phyloP scores from a whole-genome alignment of 2,888 invertebrate genomes.

The Alsophila aescularia region DNA sequence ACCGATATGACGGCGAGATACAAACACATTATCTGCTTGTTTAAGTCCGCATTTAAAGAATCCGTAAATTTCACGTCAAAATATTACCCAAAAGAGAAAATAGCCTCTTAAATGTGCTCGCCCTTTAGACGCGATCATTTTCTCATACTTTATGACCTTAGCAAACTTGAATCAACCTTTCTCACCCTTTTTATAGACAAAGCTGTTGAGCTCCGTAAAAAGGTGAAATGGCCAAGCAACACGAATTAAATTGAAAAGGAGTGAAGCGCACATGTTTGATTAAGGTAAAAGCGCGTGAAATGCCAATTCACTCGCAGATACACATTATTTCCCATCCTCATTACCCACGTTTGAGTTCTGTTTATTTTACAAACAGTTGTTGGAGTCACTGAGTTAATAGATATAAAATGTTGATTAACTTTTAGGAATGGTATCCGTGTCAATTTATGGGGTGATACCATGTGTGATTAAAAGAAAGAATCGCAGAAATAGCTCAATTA shows the following conservation, averaged over 20 bases:
- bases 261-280: conserved; percentile 49
- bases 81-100: conserved; percentile 20
- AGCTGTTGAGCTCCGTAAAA: conserved; percentile 16
- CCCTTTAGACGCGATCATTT: conserved; percentile 22
- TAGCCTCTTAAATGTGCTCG: conserved; percentile 17
- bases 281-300: conserved; percentile 50
- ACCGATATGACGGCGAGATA: too few relatives aligned
- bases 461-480: too few relatives aligned
- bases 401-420: conserved; percentile 12
- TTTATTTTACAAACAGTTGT: conserved; percentile 23
- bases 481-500: too few relatives aligned
- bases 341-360: conserved; percentile 26
- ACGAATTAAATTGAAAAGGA: conserved; percentile 30
- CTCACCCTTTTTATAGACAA: too few relatives aligned
- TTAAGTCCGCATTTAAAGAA: too few relatives aligned
- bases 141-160: too few relatives aligned
- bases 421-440: too few relatives aligned
- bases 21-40: too few relatives aligned
- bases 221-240: conserved; percentile 31
- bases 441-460: too few relatives aligned
- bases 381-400: conserved; percentile 8
- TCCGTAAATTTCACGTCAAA: too few relatives aligned
- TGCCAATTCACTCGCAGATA: conserved; percentile 39
- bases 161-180: conserved; percentile 29
- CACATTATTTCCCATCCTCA: conserved; percentile 32